Evolutionary conservation across 2,113 vertebrate species (phyloP).

Genomic region (Grammomys surdaster): DNA sequence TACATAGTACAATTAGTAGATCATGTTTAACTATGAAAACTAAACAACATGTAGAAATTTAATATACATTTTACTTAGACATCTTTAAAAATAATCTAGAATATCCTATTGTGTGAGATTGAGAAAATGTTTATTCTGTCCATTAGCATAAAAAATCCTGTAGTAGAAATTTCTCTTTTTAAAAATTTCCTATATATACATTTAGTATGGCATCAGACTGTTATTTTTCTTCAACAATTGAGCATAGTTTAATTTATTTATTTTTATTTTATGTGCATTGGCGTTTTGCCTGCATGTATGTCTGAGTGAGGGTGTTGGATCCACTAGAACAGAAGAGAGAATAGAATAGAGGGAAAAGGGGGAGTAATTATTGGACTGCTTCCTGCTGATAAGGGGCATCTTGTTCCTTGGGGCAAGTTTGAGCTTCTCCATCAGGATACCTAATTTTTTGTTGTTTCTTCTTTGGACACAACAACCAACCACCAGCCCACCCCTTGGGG

Average conservation of each 20-base stretch:
- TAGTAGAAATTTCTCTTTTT: conserved; percentile 32
- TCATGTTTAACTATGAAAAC: conserved; percentile 47
- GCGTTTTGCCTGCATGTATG: neutral
- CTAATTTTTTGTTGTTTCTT: too few species aligned
- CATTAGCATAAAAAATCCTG: conserved; percentile 24
- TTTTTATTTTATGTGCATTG: neutral
- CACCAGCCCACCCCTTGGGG: too few species aligned
- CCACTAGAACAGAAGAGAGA: neutral
- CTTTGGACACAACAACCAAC: too few species aligned
- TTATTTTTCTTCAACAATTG: neutral
- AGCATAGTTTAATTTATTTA: neutral
- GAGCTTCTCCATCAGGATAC: too few species aligned
- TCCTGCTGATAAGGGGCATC: too few species aligned
- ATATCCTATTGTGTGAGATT: neutral
- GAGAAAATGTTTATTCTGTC: conserved; percentile 30
- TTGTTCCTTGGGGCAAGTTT: too few species aligned
- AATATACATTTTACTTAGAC: conserved; percentile 28
- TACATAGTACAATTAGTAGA: neutral
- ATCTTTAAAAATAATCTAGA: neutral
- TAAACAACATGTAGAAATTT: conserved; percentile 10
- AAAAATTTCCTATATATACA: neutral
- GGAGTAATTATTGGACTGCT: too few species aligned
- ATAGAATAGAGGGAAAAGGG: too few species aligned
- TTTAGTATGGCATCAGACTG: neutral
- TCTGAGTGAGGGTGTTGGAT: neutral